phyloP scores from a whole-genome alignment of 2,888 invertebrate genomes.

The Mythimna ferrago region DNA sequence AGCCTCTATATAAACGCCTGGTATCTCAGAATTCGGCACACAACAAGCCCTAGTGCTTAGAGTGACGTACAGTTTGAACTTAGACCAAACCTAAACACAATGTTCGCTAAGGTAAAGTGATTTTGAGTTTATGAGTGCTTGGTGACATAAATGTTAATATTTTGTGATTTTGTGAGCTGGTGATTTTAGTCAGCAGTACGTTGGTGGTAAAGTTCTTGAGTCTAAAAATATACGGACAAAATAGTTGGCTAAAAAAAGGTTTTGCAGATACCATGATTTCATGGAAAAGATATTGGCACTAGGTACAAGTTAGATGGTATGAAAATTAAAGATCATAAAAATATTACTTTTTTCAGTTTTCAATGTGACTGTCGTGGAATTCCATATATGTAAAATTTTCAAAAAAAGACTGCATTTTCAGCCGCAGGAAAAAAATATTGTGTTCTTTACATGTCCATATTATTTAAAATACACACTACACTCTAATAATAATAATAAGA shows the following conservation, averaged over 20 bases:
- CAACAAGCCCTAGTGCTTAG: constrained; percentile 84
- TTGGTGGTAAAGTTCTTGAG: not conserved
- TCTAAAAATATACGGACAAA: not conserved
- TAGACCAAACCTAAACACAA: constrained; percentile 80
- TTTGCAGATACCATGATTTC: not conserved
- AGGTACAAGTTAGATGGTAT: no score
- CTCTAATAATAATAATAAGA: not conserved
- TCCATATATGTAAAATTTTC: no score
- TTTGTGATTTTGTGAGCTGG: constrained; percentile 41
- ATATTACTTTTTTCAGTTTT: not conserved
- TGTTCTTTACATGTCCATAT: no score
- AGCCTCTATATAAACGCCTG: constrained; percentile 86
- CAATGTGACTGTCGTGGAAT: no score
- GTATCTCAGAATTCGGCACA: constrained; percentile 87
- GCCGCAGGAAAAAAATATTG: no score
- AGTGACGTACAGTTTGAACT: constrained; percentile 80
- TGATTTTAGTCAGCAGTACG: constrained; percentile 6
- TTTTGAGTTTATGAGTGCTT: constrained; percentile 39
- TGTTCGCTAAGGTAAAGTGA: constrained; percentile 86
- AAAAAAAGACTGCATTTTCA: no score
- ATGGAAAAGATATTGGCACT: not conserved
- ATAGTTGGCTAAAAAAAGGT: not conserved
- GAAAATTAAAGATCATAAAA: not conserved
- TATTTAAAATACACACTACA: not conserved
- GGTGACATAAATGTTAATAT: constrained; percentile 38